Percentiles rank a stretch among this genome's conserved stretches.
Evolutionary conservation across 2,797 vertebrate species (phyloP).

Genomic region (Melopsittacus undulatus): DNA sequence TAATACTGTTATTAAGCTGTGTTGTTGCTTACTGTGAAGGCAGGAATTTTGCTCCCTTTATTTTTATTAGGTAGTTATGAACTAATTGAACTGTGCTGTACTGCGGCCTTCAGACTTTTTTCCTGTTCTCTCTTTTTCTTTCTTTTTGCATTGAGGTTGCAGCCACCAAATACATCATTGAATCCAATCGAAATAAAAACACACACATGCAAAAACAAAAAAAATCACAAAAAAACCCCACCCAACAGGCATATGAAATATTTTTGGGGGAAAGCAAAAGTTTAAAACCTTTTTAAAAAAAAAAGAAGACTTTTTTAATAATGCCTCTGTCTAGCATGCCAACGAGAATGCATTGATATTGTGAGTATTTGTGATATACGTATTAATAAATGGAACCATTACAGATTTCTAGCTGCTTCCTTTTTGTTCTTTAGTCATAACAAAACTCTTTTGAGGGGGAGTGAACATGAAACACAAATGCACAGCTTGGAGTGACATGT

Average conservation of each 20-base stretch:
- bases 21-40: constrained; percentile 79
- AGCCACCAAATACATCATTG: constrained; percentile 73
- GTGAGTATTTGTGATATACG: constrained; percentile 95
- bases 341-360: constrained; percentile 87
- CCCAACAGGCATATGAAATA: constrained; percentile 59
- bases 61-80: constrained; percentile 67
- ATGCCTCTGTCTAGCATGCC: constrained; percentile 91
- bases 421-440: constrained; percentile 23
- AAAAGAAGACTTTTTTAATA: constrained; percentile 81
- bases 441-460: neutral
- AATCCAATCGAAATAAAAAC: constrained; percentile 60
- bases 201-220: neutral
- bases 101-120: constrained; percentile 65
- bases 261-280: constrained; percentile 74
- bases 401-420: constrained; percentile 65
- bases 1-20: constrained; percentile 78
- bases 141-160: constrained; percentile 73
- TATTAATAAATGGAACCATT: constrained; percentile 94
- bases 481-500: neutral
- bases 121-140: constrained; percentile 57
- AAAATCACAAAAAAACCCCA: neutral
- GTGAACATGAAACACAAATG: neutral
- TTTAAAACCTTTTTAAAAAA: constrained; percentile 81
- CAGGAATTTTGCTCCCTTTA: constrained; percentile 75
- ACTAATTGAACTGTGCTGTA: constrained; percentile 75